Evolutionary conservation across 2,113 vertebrate species (phyloP).

Genomic region (Alectura lathami): DNA sequence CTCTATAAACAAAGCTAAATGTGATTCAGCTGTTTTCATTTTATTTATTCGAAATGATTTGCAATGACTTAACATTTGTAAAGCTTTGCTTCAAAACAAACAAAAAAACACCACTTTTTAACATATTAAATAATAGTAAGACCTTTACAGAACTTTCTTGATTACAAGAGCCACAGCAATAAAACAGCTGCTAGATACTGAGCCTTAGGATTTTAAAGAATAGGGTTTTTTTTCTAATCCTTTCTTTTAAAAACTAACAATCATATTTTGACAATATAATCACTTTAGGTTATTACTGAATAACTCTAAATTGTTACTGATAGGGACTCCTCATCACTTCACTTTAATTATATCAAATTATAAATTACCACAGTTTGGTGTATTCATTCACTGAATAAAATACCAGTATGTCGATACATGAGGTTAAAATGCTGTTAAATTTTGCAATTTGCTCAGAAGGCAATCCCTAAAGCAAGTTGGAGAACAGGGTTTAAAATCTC

Average conservation of each 20-base stretch:
- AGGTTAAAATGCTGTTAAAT: slow-evolving; percentile 26
- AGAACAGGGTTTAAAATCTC: slow-evolving; percentile 17
- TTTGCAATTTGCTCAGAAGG: slow-evolving; percentile 42
- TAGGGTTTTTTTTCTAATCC: not conserved
- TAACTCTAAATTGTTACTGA: slow-evolving; percentile 5
- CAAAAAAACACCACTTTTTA: not conserved
- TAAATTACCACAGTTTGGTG: not conserved
- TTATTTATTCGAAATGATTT: not conserved
- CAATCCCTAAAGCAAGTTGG: slow-evolving; percentile 8
- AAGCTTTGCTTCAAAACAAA: not conserved
- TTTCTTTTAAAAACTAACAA: not conserved
- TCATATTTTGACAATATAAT: not conserved
- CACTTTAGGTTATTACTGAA: not conserved
- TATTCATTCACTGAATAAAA: not conserved
- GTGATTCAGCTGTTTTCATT: not conserved
- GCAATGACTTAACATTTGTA: not conserved
- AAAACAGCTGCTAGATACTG: not conserved
- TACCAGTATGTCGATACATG: not conserved
- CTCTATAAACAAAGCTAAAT: slow-evolving; percentile 33
- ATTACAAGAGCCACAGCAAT: not conserved
- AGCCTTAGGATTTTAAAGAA: not conserved
- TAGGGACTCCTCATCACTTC: not conserved
- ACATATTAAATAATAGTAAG: not conserved
- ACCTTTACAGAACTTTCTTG: not conserved
- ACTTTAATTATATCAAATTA: not conserved